Percentiles rank a stretch among this genome's conserved stretches.
Evolutionary conservation across 2,888 invertebrate species (phyloP).

Genomic region (Nymphalis c-album): DNA sequence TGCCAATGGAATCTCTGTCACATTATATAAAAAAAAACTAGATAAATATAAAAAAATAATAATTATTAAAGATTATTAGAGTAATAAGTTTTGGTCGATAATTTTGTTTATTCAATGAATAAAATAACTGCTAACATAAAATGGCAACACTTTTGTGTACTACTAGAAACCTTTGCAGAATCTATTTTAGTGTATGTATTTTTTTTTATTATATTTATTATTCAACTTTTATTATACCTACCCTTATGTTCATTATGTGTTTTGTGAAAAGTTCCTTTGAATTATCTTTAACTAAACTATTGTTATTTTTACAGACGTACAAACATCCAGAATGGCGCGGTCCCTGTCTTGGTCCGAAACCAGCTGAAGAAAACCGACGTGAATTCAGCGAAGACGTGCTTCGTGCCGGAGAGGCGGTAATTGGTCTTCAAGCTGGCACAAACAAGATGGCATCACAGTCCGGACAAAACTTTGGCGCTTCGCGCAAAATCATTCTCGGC

Average conservation of each 20-base stretch:
- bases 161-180: background rate
- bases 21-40: too few relatives aligned
- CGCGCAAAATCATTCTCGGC: conserved; percentile 90
- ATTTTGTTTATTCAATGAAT: too few relatives aligned
- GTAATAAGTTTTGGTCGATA: too few relatives aligned
- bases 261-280: background rate
- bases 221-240: too few relatives aligned
- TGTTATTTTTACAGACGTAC: conserved; percentile 81
- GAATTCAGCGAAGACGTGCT: conserved; percentile 91
- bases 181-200: background rate
- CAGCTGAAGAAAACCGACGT: conserved; percentile 91
- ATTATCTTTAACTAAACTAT: background rate
- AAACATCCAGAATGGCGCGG: conserved; percentile 92
- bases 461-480: conserved; percentile 93
- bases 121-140: too few relatives aligned
- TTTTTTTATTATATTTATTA: too few relatives aligned
- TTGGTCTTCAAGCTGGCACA: conserved; percentile 93
- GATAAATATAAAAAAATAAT: too few relatives aligned
- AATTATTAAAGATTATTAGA: too few relatives aligned
- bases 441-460: conserved; percentile 93
- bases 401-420: conserved; percentile 90
- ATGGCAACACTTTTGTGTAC: too few relatives aligned
- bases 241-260: too few relatives aligned
- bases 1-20: too few relatives aligned
- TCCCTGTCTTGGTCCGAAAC: conserved; percentile 90